A percentile compares a stretch with the other conserved stretches of the same genome.
phyloP scores from a whole-genome alignment of 2,888 invertebrate genomes.

The Perithous albicinctus region DNA sequence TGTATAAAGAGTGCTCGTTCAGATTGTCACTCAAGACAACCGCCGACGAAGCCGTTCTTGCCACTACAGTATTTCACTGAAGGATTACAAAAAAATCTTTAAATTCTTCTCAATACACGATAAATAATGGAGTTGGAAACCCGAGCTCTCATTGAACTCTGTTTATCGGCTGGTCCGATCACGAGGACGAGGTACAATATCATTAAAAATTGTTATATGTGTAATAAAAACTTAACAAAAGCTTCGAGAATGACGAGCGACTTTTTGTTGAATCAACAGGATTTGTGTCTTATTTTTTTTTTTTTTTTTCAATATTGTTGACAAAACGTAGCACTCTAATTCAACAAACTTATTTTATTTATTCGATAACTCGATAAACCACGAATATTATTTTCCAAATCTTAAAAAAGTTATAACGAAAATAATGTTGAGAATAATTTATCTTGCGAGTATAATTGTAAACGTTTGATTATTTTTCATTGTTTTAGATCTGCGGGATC shows the following conservation, averaged over 20 bases:
- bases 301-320: background rate
- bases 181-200: constrained; percentile 78
- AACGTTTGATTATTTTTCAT: constrained; percentile 35
- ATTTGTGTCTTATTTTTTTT: constrained; percentile 17
- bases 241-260: too few species aligned
- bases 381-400: background rate
- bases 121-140: constrained; percentile 80
- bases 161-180: constrained; percentile 75
- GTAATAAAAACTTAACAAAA: too few species aligned
- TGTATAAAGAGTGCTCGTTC: constrained; percentile 7
- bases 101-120: background rate
- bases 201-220: background rate
- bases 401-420: background rate
- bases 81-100: background rate
- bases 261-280: too few species aligned
- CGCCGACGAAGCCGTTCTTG: constrained; percentile 17
- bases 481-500: constrained; percentile 86
- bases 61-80: background rate
- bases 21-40: constrained; percentile 23
- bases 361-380: background rate
- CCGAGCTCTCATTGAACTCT: constrained; percentile 78
- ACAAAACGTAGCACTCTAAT: too few species aligned
- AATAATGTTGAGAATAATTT: background rate
- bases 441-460: background rate
- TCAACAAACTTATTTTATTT: too few species aligned